Evolutionary conservation across 2,888 invertebrate species (phyloP).

Genomic region (Apomyelois bistriatella): DNA sequence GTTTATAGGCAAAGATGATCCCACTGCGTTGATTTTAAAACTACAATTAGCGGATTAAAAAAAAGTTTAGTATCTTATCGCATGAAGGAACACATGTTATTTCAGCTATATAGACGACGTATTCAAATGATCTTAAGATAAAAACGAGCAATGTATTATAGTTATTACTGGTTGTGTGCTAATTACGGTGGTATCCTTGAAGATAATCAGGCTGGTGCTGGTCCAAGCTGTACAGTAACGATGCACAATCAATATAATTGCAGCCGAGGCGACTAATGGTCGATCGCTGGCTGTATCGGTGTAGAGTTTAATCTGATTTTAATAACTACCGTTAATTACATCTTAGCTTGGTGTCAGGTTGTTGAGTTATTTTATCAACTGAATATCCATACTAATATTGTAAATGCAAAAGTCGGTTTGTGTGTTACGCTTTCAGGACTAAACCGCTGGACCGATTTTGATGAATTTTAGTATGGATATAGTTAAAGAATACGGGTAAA

Average conservation of each 20-base stretch:
- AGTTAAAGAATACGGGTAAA: no score
- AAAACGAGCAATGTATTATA: constrained; percentile 5
- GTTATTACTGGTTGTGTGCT: constrained; percentile 6
- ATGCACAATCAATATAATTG: constrained; percentile 15
- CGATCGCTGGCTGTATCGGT: constrained; percentile 6
- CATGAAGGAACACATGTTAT: no score
- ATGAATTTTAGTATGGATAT: no score
- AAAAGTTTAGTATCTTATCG: no score
- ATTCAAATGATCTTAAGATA: background rate
- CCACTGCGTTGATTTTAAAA: no score
- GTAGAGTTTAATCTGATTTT: constrained; percentile 1
- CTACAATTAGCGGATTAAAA: no score
- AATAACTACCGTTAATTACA: constrained; percentile 2
- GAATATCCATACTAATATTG: no score
- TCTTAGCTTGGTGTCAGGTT: background rate
- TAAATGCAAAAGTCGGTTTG: no score
- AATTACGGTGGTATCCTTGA: constrained; percentile 13
- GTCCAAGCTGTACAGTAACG: constrained; percentile 7
- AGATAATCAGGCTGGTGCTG: constrained; percentile 12
- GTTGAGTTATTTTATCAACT: background rate
- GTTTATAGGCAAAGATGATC: no score
- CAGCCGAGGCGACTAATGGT: constrained; percentile 1
- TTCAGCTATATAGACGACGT: no score
- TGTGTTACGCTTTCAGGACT: no score
- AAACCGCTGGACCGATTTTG: no score